Evolutionary conservation across 2,888 invertebrate species (phyloP).

Genomic region (Crocallis elinguaria): DNA sequence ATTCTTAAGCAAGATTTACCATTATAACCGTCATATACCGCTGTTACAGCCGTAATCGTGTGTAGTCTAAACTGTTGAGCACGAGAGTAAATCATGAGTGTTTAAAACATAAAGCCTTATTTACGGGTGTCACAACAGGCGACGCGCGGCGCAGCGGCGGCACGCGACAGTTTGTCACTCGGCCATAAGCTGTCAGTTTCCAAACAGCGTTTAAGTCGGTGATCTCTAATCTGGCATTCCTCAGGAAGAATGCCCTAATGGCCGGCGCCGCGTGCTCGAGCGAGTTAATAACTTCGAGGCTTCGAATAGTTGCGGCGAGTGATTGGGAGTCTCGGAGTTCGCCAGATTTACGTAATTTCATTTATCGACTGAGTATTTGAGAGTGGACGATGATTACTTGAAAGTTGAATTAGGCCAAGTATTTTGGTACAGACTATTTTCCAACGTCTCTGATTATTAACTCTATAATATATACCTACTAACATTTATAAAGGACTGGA

Average conservation of each 20-base stretch:
- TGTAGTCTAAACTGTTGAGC: neutral
- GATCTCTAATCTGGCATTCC: constrained; percentile 34
- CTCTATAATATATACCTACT: too few relatives aligned
- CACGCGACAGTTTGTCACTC: constrained; percentile 12
- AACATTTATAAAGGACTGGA: too few relatives aligned
- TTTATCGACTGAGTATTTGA: neutral
- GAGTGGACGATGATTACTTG: neutral
- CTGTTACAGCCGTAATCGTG: neutral
- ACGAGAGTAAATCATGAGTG: constrained; percentile 4
- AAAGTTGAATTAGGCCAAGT: too few relatives aligned
- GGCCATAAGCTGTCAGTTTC: constrained; percentile 9
- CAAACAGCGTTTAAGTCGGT: constrained; percentile 5
- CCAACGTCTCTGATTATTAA: too few relatives aligned
- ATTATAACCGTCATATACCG: neutral
- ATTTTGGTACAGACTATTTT: too few relatives aligned
- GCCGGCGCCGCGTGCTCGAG: constrained; percentile 12
- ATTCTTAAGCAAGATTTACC: neutral
- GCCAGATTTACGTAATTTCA: neutral
- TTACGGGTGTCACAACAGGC: neutral
- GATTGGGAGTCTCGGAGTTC: constrained; percentile 1
- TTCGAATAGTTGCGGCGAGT: constrained; percentile 11
- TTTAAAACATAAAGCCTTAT: neutral
- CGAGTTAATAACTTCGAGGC: constrained; percentile 17
- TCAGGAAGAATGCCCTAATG: constrained; percentile 36
- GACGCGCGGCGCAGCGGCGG: neutral